Conservation (phyloP, 2,797 vertebrate genomes). For the Danio kyathit region DNA sequence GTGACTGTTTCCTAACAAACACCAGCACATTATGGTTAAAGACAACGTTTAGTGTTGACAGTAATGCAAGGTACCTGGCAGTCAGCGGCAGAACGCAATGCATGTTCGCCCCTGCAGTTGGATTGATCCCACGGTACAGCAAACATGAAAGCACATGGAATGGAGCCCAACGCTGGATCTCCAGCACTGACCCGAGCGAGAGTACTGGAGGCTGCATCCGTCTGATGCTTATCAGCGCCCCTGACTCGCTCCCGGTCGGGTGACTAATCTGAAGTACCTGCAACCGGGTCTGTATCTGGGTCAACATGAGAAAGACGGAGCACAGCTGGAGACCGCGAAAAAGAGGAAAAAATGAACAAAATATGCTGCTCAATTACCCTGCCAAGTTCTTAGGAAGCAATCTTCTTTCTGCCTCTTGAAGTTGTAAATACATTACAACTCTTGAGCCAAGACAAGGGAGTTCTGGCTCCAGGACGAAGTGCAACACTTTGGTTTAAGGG, state of each 20-base stretch:
- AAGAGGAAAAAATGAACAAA: slow-evolving; percentile 45
- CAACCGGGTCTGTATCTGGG: slow-evolving; percentile 51
- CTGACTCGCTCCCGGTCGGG: slow-evolving; percentile 29
- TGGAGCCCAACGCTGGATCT: slow-evolving; percentile 2
- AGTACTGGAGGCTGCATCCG: not conserved
- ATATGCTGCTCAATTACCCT: slow-evolving; percentile 39
- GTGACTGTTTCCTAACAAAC: slow-evolving; percentile 21
- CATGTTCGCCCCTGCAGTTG: not conserved
- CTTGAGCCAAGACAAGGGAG: slow-evolving; percentile 44
- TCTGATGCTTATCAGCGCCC: slow-evolving; percentile 45
- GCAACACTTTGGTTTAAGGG: slow-evolving; percentile 58
- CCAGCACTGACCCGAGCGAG: not conserved
- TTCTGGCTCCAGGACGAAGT: slow-evolving; percentile 50
- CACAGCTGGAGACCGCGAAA: slow-evolving; percentile 57
- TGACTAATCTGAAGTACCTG: slow-evolving; percentile 58
- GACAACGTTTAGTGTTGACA: slow-evolving; percentile 17
- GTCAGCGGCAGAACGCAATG: slow-evolving; percentile 14
- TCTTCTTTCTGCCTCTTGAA: slow-evolving; percentile 52
- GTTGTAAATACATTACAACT: slow-evolving; percentile 54
- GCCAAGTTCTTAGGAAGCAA: slow-evolving; percentile 61
- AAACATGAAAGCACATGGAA: slow-evolving; percentile 27
- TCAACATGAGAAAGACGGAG: slow-evolving; percentile 48
- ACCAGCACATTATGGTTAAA: slow-evolving; percentile 11
- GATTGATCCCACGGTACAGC: slow-evolving; percentile 31
- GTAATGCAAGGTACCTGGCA: slow-evolving; percentile 53